Evolutionary conservation across 2,888 invertebrate species (phyloP), one percentile per base, ranked within the genome.

Genomic region (Pyralis farinalis): DNA sequence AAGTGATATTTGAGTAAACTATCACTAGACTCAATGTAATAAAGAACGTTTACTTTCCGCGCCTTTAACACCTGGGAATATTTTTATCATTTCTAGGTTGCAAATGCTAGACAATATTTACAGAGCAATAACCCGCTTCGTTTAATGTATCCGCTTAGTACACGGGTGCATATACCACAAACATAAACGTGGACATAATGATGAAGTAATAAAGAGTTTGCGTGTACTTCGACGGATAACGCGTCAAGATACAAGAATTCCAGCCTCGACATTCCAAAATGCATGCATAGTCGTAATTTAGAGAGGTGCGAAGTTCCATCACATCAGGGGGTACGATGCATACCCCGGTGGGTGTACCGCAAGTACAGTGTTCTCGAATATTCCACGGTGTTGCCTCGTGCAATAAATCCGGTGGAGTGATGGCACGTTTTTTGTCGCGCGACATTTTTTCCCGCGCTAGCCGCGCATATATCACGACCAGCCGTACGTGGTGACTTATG

Each of bases 391-490:
- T 73, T 71, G 71, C 77, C 75, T 65, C 71, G 72, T 63, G 74
- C 76, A 74, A 87, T 88, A 88, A 87, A 86, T 88, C 76, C 62
- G 65, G 54, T 55, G 66, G 84, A 85, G 79, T 86, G 87, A 88
- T 85, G 83, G 72, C 70, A 71, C 54, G 65, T 68, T 85, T 87
- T 86, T 83, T 83, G 77, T 74, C 66, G 68, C 57, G 71, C 78
- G 86, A 86, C 86, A 87, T 86, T 87, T 88, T 86, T 88, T 88
- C 86, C 84, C 84, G 86, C 86, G 83, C 84, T 82, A 81, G 81
- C 70, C 58, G 59, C 64, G 63, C 78, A 84, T 87, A 80, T 85
- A 86, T 88, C 86, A 86, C 80, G 51, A 44, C 53, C 48, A 50
- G 31, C 42, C 30, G 41, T 32, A 30, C 36, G 16, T 29, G 40